Conservation (phyloP, 2,888 invertebrate genomes). For the Noctua pronuba region DNA sequence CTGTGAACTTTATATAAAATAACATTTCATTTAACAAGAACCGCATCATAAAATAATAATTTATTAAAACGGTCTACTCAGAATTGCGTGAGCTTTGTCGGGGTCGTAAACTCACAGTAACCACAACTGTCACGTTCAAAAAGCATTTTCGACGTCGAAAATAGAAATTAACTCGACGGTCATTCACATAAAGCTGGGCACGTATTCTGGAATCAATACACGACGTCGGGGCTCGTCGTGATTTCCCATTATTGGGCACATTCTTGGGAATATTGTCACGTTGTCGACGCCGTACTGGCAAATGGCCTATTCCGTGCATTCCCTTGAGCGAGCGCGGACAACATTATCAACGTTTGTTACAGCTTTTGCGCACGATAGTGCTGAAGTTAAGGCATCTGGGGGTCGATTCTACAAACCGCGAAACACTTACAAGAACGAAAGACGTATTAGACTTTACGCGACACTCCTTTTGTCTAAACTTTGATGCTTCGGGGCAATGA, state of each 20-base stretch:
- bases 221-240: slow-evolving; percentile 62
- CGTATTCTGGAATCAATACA: slow-evolving; percentile 76
- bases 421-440: slow-evolving; percentile 54
- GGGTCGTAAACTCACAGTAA: slow-evolving; percentile 64
- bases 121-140: slow-evolving; percentile 72
- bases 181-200: slow-evolving; percentile 71
- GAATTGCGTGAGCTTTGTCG: slow-evolving; percentile 45
- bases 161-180: slow-evolving; percentile 74
- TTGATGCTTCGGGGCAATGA: slow-evolving; percentile 38
- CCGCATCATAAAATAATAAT: slow-evolving; percentile 44
- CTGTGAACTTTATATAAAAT: slow-evolving; percentile 31
- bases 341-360: slow-evolving; percentile 76
- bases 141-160: slow-evolving; percentile 69
- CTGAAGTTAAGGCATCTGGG: slow-evolving; percentile 64
- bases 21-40: slow-evolving; percentile 38
- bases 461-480: slow-evolving; percentile 46
- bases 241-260: slow-evolving; percentile 70
- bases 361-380: slow-evolving; percentile 68
- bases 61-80: slow-evolving; percentile 57
- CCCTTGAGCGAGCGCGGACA: slow-evolving; percentile 70
- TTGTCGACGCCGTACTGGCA: slow-evolving; percentile 67
- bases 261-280: slow-evolving; percentile 77
- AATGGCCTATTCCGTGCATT: slow-evolving; percentile 74
- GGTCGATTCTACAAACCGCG: slow-evolving; percentile 67
- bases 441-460: slow-evolving; percentile 46